Base-by-base conservation (phyloP, 1,140 invertebrate species). In the Drosophila yakuba region DNA sequence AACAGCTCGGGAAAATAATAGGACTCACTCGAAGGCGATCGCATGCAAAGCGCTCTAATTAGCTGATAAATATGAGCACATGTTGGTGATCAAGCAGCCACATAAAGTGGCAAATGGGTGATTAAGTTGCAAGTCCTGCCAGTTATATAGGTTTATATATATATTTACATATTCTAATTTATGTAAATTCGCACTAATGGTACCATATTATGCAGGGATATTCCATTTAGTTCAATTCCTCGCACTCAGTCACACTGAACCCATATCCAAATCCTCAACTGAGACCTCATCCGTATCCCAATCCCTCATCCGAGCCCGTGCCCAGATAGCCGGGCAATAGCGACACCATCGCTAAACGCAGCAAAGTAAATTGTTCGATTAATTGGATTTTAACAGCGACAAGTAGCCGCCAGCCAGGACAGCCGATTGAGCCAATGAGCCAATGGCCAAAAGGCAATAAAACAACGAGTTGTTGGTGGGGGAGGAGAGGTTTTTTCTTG, bases 291-390 rank as follows among this genome's bases (percentile, higher is more conserved):
- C 44, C 32, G 55, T 20, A 48, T 36, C 58, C 50, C 5, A 10
- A 14, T 52, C 11, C 15, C 50, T 52, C 32, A 52, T n/a, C 32
- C 32, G 1, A 36, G 44, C 32, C 54, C 54, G 47, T 47, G 62
- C 47, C 61, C 57, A 41, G 32, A 32, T 57, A 60, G 35, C 55
- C 63, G 63, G 32, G 54, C 67, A 61, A 54, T 60, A 41, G 58
- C 84, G 48, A 89, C 84, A 88, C 84, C 83, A 86, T 83, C 60
- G 84, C 84, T 86, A 89, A 89, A 88, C 80, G 84, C 84, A 86
- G 47, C 84, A 91, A 91, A 91, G 90, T 91, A 91, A 91, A 91
- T 91, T 91, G 90, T 91, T 91, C 90, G 90, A 91, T 91, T 91
- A 91, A 91, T 91, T 91, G 90, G 90, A 91, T 91, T 91, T 89